Percentiles rank a stretch among this genome's conserved stretches.
Evolutionary conservation across 2,888 invertebrate genomes (phyloP).

Genomic region (Drosophila ustulata): DNA sequence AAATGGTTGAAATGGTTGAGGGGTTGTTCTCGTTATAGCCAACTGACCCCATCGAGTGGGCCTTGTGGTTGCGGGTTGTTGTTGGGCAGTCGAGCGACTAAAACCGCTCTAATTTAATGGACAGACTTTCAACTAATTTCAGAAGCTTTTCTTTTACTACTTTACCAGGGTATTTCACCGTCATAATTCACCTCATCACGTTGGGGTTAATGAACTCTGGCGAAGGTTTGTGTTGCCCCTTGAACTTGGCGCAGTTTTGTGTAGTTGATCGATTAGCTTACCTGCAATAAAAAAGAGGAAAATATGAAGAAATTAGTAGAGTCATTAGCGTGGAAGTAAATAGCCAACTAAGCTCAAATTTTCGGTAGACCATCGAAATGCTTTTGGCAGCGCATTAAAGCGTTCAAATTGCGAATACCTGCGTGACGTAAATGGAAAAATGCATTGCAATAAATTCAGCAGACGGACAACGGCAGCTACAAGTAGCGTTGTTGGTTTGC

Average conservation of each 20-base stretch:
- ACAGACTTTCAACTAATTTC: neutral
- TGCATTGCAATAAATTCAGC: constrained; percentile 72
- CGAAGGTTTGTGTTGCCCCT: constrained; percentile 35
- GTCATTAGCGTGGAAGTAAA: neutral
- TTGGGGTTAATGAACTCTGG: constrained; percentile 66
- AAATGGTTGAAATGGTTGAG: constrained; percentile 7
- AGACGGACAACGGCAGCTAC: constrained; percentile 39
- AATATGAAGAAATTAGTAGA: constrained; percentile 23
- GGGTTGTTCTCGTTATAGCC: constrained; percentile 24
- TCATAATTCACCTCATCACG: neutral
- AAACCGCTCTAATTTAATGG: neutral
- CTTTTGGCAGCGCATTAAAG: constrained; percentile 49
- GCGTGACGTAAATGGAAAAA: constrained; percentile 70
- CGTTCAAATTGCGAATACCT: constrained; percentile 69
- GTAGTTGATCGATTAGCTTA: constrained; percentile 37
- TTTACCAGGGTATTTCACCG: neutral
- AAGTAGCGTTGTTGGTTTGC: constrained; percentile 34
- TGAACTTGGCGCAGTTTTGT: constrained; percentile 4
- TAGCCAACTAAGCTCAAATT: constrained; percentile 6
- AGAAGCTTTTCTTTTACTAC: neutral
- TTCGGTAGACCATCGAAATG: constrained; percentile 31
- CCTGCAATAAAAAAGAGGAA: constrained; percentile 35
- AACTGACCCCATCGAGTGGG: constrained; percentile 5
- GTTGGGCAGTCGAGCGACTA: neutral
- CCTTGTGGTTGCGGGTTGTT: constrained; percentile 42